A percentile compares a stretch with the other conserved stretches of the same genome.
phyloP scores from a whole-genome alignment of 2,888 invertebrate species.

The Busseola fusca region DNA sequence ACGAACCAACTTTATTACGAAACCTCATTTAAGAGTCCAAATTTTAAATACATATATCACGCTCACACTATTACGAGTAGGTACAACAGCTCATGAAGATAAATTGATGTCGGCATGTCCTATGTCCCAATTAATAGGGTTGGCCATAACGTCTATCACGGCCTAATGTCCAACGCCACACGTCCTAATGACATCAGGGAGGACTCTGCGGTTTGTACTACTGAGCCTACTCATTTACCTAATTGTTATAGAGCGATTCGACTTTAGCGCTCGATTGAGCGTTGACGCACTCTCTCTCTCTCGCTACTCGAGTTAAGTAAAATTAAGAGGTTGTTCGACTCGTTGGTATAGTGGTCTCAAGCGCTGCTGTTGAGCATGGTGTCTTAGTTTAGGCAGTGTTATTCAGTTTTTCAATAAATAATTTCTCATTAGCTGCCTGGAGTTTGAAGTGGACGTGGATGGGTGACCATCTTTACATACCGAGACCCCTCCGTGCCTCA shows the following conservation, averaged over 20 bases:
- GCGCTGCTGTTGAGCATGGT: neutral
- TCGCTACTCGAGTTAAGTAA: neutral
- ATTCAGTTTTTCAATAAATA: neutral
- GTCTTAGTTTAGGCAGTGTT: neutral
- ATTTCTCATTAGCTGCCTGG: neutral
- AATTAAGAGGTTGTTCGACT: neutral
- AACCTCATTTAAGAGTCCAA: neutral
- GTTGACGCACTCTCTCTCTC: constrained; percentile 7
- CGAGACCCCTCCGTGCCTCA: too few relatives aligned
- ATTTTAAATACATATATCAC: neutral
- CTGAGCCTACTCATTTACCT: constrained; percentile 41
- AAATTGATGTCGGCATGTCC: constrained; percentile 47
- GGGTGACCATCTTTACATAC: too few relatives aligned
- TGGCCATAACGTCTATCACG: constrained; percentile 49
- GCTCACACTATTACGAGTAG: neutral
- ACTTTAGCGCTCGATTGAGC: constrained; percentile 29
- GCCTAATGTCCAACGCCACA: constrained; percentile 53
- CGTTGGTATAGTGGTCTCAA: neutral
- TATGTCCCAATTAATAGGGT: constrained; percentile 53
- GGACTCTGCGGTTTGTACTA: constrained; percentile 52
- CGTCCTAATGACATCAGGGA: constrained; percentile 51
- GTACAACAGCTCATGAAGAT: constrained; percentile 38
- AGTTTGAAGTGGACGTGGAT: too few relatives aligned
- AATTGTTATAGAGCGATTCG: constrained; percentile 43
- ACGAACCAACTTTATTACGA: neutral